Base-by-base conservation (phyloP, 1,140 invertebrate species). In the Temnothorax nylanderi region DNA sequence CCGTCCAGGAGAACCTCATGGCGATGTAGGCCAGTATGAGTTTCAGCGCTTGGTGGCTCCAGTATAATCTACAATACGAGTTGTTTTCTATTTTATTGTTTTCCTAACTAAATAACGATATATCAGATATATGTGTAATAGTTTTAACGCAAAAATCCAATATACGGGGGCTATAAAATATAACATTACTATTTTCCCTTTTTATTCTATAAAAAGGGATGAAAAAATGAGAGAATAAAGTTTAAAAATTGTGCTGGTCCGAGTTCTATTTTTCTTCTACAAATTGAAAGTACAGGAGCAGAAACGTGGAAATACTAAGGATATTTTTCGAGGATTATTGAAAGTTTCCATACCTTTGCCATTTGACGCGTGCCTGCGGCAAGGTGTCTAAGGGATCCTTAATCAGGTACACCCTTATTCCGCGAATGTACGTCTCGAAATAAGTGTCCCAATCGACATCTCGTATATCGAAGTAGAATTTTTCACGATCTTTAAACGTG, bases 401-500 rank as follows among this genome's bases (percentile, higher is more conserved):
- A 6, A 97, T 95, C 1, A 97, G 93, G 89, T 96, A 97, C 34
- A 96, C 93, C 60, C 97, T 94, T 34, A 96, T 95, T 47, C 96
- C 97, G 51, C 94, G 92, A 41, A 96, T 94, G 88, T 97, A 97
- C 0, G 92, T 95, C 85, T 96, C 94, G 26, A 96, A 95, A 87
- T 96, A 97, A 3, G 93, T 92, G 37, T 95, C 94, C 97, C 97
- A 97, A 47, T 96, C 93, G 13, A 97, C 93, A 13, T 96, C 95
- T 0, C 94, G 94, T 88, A 98, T 96, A 90, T 97, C 97, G 91
- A 98, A 98, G 26, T 96, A 95, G 92, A 98, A 98, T 5, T 97
- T 92, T 2, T 95, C 93, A 87, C 96, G 95, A 92, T 98, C 98
- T 47, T 96, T 93, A 0, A 92, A 92, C 5, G 96, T 95, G 60